A percentile compares a stretch with the other conserved stretches of the same genome.
These are phyloP conservation scores for Antrozous pallidus DNA, from an alignment of 2,797 vertebrate species.

Conservation along the genomic window DNA sequence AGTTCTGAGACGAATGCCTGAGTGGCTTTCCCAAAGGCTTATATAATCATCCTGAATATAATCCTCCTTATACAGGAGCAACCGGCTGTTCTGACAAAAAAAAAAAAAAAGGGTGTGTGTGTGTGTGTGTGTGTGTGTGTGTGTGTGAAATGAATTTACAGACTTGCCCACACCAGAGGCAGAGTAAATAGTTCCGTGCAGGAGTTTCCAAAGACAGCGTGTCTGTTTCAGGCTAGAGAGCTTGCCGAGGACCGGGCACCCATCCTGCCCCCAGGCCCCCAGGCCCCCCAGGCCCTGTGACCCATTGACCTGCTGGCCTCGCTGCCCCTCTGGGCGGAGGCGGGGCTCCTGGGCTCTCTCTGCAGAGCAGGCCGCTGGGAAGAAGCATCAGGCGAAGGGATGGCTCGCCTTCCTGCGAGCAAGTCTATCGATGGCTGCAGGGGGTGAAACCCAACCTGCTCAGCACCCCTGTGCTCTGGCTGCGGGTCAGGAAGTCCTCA, in stretches of 20 bases:
- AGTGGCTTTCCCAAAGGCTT: conserved; percentile 47
- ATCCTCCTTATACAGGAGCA: conserved; percentile 25
- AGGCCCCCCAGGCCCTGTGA: neutral
- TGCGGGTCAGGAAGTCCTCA: neutral
- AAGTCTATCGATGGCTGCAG: neutral
- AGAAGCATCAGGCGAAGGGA: accelerated
- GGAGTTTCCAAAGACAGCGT: neutral
- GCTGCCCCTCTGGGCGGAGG: too few species aligned
- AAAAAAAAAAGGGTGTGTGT: neutral
- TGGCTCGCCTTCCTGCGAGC: conserved; percentile 8
- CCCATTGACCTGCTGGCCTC: neutral
- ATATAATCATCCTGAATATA: neutral
- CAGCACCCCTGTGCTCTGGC: neutral
- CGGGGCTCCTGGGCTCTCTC: neutral
- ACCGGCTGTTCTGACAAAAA: neutral
- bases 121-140: too few species aligned
- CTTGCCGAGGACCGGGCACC: neutral
- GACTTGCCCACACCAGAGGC: conserved; percentile 16
- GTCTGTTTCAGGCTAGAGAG: neutral
- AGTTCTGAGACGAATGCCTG: conserved; percentile 36
- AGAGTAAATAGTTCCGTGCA: neutral
- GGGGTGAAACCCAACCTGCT: neutral
- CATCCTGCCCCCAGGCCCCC: neutral
- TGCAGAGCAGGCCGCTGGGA: conserved; percentile 24
- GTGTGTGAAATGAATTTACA: conserved; percentile 37